phyloP scores from a whole-genome alignment of 53 echinoderm and acorn worm species.

The Astropecten irregularis region DNA sequence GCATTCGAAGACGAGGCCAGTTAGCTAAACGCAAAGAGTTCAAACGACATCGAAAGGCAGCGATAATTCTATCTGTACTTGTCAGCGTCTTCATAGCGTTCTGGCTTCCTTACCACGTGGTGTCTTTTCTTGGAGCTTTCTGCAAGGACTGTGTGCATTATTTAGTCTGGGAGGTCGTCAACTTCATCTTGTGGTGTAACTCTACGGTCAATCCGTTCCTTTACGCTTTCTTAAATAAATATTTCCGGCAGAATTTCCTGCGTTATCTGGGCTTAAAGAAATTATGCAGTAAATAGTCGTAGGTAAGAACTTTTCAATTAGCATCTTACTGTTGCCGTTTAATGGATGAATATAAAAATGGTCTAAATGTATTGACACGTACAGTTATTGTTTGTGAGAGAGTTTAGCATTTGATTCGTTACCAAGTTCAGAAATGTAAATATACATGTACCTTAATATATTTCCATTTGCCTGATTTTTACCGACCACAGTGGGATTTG shows the following conservation, averaged over 20 bases:
- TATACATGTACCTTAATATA: no score
- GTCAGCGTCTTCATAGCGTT: conserved; percentile 78
- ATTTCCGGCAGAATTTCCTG: conserved; percentile 71
- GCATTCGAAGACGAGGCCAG: not conserved
- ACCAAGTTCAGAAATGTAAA: no score
- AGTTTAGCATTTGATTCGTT: no score
- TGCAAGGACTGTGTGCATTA: conserved; percentile 64
- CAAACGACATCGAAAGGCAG: conserved; percentile 76
- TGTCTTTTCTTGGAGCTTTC: conserved; percentile 57
- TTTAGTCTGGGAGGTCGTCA: conserved; percentile 68
- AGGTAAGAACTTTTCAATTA: no score
- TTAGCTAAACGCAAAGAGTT: not conserved
- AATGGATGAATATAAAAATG: no score
- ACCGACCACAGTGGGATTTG: no score
- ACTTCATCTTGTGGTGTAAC: conserved; percentile 90
- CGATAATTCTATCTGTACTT: conserved; percentile 68
- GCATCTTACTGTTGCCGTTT: no score
- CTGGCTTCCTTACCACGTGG: conserved; percentile 82
- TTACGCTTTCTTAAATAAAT: conserved; percentile 75
- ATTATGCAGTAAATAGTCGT: no score
- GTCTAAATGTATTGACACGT: no score
- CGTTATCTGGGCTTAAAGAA: conserved; percentile 42
- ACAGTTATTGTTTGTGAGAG: no score
- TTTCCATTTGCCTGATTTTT: no score
- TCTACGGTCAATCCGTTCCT: conserved; percentile 91